phyloP scores from a whole-genome alignment of 1,140 invertebrate species.

The Brevipalpus yothersi region DNA sequence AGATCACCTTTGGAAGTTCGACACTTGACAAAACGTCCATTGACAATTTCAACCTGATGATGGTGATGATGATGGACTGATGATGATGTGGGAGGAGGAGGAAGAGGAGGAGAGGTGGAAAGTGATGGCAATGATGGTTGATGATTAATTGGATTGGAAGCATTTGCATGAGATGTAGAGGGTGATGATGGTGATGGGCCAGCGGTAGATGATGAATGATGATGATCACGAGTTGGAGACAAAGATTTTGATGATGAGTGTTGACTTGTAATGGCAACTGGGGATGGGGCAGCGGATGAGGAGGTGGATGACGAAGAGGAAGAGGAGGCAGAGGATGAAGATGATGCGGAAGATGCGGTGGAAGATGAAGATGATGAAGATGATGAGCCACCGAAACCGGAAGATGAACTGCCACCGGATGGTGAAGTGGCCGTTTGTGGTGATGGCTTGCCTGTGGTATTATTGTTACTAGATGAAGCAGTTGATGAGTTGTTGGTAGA shows the following conservation, averaged over 20 bases:
- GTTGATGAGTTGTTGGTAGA: neutral
- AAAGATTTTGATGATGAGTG: neutral
- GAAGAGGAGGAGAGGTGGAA: no score
- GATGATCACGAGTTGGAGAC: neutral
- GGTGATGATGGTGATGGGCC: neutral
- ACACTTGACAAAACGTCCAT: constrained; percentile 42
- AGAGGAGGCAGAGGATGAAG: neutral
- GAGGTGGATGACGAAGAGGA: neutral
- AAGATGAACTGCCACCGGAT: neutral
- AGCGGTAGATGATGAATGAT: neutral
- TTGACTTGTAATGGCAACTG: neutral
- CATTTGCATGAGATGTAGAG: neutral
- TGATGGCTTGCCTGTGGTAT: neutral
- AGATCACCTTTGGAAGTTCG: constrained; percentile 55
- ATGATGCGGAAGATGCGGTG: neutral
- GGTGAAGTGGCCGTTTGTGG: neutral
- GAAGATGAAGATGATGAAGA: neutral
- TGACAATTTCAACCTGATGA: no score
- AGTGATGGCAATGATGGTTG: constrained; percentile 14
- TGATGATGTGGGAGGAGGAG: no score
- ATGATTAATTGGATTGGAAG: no score
- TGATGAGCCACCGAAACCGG: neutral
- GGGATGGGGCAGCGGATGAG: neutral
- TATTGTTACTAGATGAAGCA: neutral
- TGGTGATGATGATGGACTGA: no score